phyloP scores from a whole-genome alignment of 2,888 invertebrate species.

The Steinernema hermaphroditum region DNA sequence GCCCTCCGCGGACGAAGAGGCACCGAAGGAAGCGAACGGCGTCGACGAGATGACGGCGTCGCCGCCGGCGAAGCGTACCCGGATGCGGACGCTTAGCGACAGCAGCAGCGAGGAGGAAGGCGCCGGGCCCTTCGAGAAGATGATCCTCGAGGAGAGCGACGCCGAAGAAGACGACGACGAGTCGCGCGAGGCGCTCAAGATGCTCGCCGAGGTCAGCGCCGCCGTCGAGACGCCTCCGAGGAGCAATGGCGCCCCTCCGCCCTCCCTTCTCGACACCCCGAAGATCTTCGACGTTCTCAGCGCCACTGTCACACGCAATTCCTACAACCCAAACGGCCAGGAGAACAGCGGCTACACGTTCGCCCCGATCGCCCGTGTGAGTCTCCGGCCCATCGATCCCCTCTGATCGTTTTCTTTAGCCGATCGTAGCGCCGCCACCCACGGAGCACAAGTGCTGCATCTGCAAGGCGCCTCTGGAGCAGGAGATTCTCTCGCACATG shows the following conservation, averaged over 20 bases:
- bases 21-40: neutral
- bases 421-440: slow-evolving; percentile 20
- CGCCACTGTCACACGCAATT: slow-evolving; percentile 6
- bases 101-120: slow-evolving; percentile 23
- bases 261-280: too few species aligned
- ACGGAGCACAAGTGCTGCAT: slow-evolving; percentile 13
- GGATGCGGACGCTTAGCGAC: slow-evolving; percentile 1
- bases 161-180: slow-evolving; percentile 2
- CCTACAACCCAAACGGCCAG: slow-evolving; percentile 4
- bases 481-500: slow-evolving; percentile 17
- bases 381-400: neutral
- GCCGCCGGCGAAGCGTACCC: neutral
- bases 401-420: slow-evolving; percentile 7
- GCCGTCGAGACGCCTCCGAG: neutral
- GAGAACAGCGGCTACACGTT: slow-evolving; percentile 2
- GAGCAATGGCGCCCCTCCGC: too few species aligned
- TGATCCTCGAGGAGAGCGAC: neutral
- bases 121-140: too few species aligned
- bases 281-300: slow-evolving; percentile 23
- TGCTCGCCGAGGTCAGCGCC: slow-evolving; percentile 19
- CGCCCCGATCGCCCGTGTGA: slow-evolving; percentile 15
- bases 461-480: neutral
- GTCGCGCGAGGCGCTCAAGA: slow-evolving; percentile 20
- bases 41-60: neutral
- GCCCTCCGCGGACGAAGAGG: neutral